Conservation (phyloP, 2,888 invertebrate genomes). For the Troglohyphantes excavatus region DNA sequence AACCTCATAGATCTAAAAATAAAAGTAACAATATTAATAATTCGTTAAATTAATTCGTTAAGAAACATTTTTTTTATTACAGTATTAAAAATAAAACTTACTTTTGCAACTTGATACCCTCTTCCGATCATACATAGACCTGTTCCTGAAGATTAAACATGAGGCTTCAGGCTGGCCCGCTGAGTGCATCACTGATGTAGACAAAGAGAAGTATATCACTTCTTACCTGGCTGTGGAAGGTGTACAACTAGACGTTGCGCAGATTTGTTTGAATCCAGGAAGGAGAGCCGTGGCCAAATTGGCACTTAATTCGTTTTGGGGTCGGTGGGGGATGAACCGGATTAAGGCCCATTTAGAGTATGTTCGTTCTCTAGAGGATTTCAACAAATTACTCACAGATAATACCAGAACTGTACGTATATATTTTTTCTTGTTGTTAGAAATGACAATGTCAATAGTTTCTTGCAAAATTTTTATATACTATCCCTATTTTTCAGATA, state of each 20-base stretch:
- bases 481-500: neutral
- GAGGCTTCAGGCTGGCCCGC: too few species aligned
- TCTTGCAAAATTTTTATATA: too few species aligned
- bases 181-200: slow-evolving; percentile 76
- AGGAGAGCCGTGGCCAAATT: slow-evolving; percentile 79
- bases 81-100: too few species aligned
- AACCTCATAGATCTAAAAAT: slow-evolving; percentile 75
- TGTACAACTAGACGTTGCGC: slow-evolving; percentile 27
- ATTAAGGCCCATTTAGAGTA: neutral
- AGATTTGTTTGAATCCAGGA: slow-evolving; percentile 79
- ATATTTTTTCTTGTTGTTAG: neutral
- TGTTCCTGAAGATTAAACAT: too few species aligned
- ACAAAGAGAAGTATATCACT: slow-evolving; percentile 79
- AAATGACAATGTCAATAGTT: too few species aligned
- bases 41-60: too few species aligned
- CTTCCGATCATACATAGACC: too few species aligned
- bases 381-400: slow-evolving; percentile 4
- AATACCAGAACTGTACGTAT: neutral
- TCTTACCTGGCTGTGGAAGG: neutral
- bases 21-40: slow-evolving; percentile 68
- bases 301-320: slow-evolving; percentile 80
- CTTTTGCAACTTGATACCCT: too few species aligned
- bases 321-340: slow-evolving; percentile 43
- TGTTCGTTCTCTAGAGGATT: neutral
- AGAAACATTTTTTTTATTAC: too few species aligned